These are phyloP conservation scores for Zosterops borbonicus DNA, from an alignment of 2,113 vertebrate species.

Conservation along the genomic window DNA sequence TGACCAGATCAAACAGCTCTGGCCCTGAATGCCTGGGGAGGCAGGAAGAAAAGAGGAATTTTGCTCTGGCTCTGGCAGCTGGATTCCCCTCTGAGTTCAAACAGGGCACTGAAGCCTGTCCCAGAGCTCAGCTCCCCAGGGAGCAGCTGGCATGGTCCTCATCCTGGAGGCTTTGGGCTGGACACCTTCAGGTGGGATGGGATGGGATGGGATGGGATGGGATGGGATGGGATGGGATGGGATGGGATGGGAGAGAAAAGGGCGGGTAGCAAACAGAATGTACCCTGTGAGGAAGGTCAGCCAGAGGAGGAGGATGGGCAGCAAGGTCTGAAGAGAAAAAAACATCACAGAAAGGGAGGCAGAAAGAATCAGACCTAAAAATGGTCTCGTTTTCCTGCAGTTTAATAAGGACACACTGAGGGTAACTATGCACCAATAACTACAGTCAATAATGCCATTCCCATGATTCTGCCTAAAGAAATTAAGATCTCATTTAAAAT, in stretches of 20 bases:
- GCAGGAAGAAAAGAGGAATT: constrained; percentile 20
- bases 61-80: background rate
- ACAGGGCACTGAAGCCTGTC: constrained; percentile 73
- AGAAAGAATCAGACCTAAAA: background rate
- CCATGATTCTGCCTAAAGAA: background rate
- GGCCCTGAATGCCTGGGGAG: background rate
- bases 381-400: background rate
- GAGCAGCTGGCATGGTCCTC: constrained; percentile 60
- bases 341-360: background rate
- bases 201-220: too few species aligned
- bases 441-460: background rate
- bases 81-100: constrained; percentile 52
- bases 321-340: background rate
- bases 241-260: background rate
- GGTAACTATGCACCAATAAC: background rate
- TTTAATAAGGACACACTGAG: background rate
- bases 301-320: background rate
- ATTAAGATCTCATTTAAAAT: background rate
- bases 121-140: constrained; percentile 62
- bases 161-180: constrained; percentile 19
- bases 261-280: background rate
- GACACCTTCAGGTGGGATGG: background rate
- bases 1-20: constrained; percentile 57
- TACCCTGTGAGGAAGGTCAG: background rate
- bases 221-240: too few species aligned